phyloP scores from a whole-genome alignment of 2,113 vertebrate genomes.

The Eudyptes chrysolophus region DNA sequence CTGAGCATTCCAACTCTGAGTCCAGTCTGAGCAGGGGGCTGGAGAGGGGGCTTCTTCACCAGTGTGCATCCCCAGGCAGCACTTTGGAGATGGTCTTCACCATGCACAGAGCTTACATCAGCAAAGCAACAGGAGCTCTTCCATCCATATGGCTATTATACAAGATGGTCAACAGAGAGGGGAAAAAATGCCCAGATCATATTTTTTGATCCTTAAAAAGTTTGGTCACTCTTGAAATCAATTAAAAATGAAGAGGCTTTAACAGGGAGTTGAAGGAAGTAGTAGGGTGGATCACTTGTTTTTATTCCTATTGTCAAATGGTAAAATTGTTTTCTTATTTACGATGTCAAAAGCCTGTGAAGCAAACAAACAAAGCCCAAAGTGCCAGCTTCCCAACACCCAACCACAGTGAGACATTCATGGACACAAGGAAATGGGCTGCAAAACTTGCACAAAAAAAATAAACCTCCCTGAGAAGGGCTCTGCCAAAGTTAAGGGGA shows the following conservation, averaged over 20 bases:
- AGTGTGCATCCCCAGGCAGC: not conserved
- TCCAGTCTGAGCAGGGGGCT: not conserved
- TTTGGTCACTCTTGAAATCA: not conserved
- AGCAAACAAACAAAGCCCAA: not conserved
- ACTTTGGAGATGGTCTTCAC: not conserved
- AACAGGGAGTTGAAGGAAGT: not conserved
- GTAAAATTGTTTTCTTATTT: not conserved
- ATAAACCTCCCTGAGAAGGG: not conserved
- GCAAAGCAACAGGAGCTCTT: not conserved
- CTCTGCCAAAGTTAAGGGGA: not conserved
- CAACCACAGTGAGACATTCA: not conserved
- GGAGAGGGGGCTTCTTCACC: not conserved
- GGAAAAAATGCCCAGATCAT: not conserved
- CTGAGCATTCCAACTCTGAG: not conserved
- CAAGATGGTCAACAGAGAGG: not conserved
- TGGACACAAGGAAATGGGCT: not conserved
- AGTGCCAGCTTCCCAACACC: not conserved
- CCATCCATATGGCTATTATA: not conserved
- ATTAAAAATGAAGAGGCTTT: not conserved
- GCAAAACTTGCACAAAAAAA: not conserved
- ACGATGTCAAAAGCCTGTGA: not conserved
- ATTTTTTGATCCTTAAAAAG: not conserved
- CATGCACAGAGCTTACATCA: not conserved
- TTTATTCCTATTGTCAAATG: not conserved
- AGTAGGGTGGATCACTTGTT: not conserved